phyloP scores from a whole-genome alignment of 2,797 vertebrate genomes.

The Lemur catta region DNA sequence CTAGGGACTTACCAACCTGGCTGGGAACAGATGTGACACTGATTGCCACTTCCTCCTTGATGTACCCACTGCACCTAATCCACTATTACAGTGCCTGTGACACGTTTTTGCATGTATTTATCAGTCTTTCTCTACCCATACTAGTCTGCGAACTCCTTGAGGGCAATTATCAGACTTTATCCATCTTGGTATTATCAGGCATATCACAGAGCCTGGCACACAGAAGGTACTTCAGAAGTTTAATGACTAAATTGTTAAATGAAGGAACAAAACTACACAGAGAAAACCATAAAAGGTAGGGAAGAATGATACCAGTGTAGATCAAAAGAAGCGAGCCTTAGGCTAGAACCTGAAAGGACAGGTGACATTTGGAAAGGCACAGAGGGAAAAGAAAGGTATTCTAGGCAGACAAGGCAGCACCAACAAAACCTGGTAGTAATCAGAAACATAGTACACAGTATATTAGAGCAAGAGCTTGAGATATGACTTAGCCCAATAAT shows the following conservation, averaged over 20 bases:
- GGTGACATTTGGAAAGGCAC: background rate
- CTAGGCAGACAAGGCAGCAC: background rate
- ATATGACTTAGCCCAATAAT: constrained; percentile 19
- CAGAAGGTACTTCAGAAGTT: background rate
- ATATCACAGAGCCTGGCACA: background rate
- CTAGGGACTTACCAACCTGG: background rate
- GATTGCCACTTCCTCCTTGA: background rate
- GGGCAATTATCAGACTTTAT: background rate
- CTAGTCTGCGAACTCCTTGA: background rate
- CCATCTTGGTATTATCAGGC: background rate
- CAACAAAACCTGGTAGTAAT: background rate
- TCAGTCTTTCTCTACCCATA: background rate
- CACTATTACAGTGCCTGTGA: background rate
- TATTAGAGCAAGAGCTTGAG: background rate
- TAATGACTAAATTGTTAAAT: constrained; percentile 22
- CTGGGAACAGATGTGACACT: background rate
- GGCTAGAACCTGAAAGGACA: constrained; percentile 24
- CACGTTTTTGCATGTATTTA: background rate
- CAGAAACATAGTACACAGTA: background rate
- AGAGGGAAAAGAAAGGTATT: background rate
- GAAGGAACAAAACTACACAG: background rate
- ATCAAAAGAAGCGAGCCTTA: background rate
- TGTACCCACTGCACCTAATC: background rate
- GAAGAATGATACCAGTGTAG: background rate
- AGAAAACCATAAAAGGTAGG: background rate